Percentiles rank a stretch among this genome's conserved stretches.
phyloP scores from a whole-genome alignment of 2,113 vertebrate species.

The Neolamprologus modestus region DNA sequence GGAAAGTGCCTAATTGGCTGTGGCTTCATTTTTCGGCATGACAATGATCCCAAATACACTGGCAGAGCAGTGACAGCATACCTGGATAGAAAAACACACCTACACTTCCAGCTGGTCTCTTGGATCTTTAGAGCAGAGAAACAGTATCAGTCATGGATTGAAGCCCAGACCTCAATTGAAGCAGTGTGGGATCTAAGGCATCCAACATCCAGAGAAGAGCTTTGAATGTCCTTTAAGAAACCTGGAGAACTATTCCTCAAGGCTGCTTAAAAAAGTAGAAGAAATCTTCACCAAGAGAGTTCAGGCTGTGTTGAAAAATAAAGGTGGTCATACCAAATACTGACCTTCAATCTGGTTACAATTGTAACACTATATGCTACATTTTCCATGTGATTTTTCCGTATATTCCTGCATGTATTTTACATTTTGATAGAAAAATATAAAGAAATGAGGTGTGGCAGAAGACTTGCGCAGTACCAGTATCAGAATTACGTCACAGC shows the following conservation, averaged over 20 bases:
- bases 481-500: not conserved
- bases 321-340: not conserved
- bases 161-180: not conserved
- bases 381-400: not conserved
- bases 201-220: not conserved
- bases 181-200: not conserved
- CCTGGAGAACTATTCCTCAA: not conserved
- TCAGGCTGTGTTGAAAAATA: not conserved
- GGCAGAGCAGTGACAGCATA: not conserved
- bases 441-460: not conserved
- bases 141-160: not conserved
- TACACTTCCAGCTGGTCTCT: too few species aligned
- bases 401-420: rapidly evolving
- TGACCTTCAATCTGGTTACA: not conserved
- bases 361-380: rapidly evolving
- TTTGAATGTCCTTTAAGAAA: not conserved
- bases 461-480: not conserved
- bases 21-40: not conserved
- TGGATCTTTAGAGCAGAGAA: not conserved
- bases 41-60: not conserved
- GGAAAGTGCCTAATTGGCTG: not conserved
- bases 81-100: not conserved
- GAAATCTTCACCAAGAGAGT: not conserved
- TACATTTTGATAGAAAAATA: not conserved
- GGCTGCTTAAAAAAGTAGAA: not conserved